Percentiles rank a stretch among this genome's conserved stretches.
These are phyloP conservation scores for Acanthopleura granulata DNA, from an alignment of 2,888 invertebrate species.

Conservation along the genomic window DNA sequence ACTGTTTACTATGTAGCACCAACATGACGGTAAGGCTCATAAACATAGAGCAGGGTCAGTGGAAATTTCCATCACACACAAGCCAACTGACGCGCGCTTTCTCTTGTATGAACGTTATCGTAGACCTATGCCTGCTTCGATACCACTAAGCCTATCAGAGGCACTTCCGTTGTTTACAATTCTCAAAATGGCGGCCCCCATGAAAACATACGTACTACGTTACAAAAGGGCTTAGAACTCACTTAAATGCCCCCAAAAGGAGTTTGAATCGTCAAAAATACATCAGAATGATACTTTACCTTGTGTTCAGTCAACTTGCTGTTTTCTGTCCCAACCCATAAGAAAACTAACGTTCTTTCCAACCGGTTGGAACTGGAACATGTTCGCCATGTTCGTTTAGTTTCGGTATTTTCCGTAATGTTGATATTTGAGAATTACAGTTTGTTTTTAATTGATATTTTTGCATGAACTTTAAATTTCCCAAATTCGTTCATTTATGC, in stretches of 20 bases:
- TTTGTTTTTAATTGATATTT: not conserved
- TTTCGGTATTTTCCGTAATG: conserved; percentile 52
- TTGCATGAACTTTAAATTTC: conserved; percentile 11
- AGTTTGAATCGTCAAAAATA: conserved; percentile 11
- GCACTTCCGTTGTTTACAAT: conserved; percentile 54
- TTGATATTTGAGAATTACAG: conserved; percentile 4
- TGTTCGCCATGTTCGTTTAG: conserved; percentile 55
- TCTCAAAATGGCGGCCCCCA: conserved; percentile 64
- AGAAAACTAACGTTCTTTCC: conserved; percentile 51
- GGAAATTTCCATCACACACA: conserved; percentile 29
- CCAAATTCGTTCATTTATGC: too few relatives aligned
- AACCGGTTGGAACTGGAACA: conserved; percentile 69
- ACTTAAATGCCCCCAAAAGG: not conserved
- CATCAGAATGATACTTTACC: not conserved
- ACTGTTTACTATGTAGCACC: not conserved
- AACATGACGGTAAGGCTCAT: too few relatives aligned
- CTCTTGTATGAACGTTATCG: not conserved
- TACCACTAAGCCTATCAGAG: conserved; percentile 24
- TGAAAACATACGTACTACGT: conserved; percentile 24
- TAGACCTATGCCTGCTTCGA: conserved; percentile 17
- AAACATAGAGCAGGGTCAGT: not conserved
- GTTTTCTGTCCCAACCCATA: conserved; percentile 21
- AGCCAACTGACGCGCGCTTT: conserved; percentile 31
- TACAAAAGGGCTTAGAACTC: conserved; percentile 4
- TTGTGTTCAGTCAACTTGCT: conserved; percentile 13